A percentile compares a stretch with the other conserved stretches of the same genome.
phyloP scores from a whole-genome alignment of 1,140 invertebrate genomes.

The Phenacoccus solenopsis region DNA sequence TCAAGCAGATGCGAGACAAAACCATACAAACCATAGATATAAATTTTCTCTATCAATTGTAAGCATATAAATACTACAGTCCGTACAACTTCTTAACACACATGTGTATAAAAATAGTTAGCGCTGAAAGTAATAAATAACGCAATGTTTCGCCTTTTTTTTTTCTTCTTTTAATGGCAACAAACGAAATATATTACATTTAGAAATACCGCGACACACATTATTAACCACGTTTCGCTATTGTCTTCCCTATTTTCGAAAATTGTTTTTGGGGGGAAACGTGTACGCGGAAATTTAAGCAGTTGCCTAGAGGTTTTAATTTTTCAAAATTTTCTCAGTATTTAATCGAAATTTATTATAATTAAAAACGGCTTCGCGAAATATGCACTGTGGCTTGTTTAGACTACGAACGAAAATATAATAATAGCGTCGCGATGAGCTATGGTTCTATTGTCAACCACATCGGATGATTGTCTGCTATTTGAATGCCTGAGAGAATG shows the following conservation, averaged over 20 bases:
- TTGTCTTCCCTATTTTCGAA: neutral
- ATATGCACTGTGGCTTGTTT: no score
- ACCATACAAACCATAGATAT: constrained; percentile 12
- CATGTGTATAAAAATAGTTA: constrained; percentile 17
- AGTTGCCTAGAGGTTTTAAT: neutral
- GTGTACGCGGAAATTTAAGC: no score
- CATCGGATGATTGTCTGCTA: no score
- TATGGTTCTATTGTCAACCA: no score
- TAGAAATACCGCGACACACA: constrained; percentile 13
- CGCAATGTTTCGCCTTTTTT: constrained; percentile 11
- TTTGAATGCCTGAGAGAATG: no score
- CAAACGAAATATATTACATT: constrained; percentile 13
- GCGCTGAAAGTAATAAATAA: constrained; percentile 10
- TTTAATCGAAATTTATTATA: neutral
- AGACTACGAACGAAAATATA: neutral
- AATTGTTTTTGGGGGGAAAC: neutral
- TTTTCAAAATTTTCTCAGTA: neutral
- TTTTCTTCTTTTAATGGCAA: constrained; percentile 5
- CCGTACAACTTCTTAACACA: constrained; percentile 15
- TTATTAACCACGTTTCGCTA: constrained; percentile 11
- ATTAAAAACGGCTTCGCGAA: no score
- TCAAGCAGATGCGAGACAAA: constrained; percentile 17
- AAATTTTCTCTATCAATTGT: constrained; percentile 18
- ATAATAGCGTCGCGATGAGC: neutral
- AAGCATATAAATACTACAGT: constrained; percentile 18